Evolutionary conservation across 1,140 invertebrate genomes (phyloP).

Genomic region (Saccostrea cuccullata): DNA sequence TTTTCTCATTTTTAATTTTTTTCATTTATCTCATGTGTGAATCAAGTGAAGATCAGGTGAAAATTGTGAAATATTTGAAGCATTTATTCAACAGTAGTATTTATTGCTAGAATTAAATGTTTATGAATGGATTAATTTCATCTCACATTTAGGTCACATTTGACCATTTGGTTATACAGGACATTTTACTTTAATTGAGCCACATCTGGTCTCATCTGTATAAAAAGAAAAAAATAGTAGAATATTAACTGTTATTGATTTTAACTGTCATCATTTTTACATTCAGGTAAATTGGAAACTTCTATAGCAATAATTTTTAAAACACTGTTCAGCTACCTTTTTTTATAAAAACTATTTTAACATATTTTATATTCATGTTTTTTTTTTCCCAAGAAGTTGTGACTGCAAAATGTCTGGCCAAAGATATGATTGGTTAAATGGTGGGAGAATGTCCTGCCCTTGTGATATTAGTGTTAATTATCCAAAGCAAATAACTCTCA

Average conservation of each 20-base stretch:
- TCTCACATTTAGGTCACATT: conserved; percentile 5
- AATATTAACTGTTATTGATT: too few relatives aligned
- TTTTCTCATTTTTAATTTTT: conserved; percentile 12
- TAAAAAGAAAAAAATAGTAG: too few relatives aligned
- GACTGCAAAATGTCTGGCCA: conserved; percentile 25
- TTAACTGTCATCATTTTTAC: background rate
- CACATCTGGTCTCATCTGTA: too few relatives aligned
- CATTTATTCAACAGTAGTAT: conserved; percentile 32
- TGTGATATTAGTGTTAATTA: conserved; percentile 38
- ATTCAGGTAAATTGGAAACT: background rate
- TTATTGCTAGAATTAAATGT: conserved; percentile 38
- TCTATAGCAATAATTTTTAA: background rate
- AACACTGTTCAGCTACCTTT: background rate
- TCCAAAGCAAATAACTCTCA: conserved; percentile 28
- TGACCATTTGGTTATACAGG: background rate
- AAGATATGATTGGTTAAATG: background rate
- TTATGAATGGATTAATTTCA: conserved; percentile 5
- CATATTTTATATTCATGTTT: background rate
- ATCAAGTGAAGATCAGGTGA: conserved; percentile 20
- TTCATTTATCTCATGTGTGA: conserved; percentile 34
- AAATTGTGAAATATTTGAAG: conserved; percentile 25
- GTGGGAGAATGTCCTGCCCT: background rate
- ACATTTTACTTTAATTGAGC: background rate
- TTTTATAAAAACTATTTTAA: background rate
- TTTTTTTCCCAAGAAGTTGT: background rate